phyloP scores from a whole-genome alignment of 2,888 invertebrate genomes.

The Pelosia muscerda region DNA sequence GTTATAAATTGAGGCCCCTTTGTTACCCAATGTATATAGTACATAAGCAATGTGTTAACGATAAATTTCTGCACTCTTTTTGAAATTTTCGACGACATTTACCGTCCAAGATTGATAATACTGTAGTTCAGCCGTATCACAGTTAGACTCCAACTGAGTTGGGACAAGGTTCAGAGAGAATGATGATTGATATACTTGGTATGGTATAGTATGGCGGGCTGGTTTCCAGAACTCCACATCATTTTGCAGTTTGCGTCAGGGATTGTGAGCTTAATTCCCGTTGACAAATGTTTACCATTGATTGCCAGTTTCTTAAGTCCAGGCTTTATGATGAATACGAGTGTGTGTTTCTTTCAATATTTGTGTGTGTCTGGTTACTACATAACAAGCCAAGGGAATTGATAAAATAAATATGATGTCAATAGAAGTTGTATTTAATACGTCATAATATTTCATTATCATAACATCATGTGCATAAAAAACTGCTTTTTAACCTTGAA shows the following conservation, averaged over 20 bases:
- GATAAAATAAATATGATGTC: not conserved
- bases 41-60: not conserved
- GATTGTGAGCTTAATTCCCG: not conserved
- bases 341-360: not conserved
- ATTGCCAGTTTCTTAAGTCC: too few relatives aligned
- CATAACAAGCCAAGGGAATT: not conserved
- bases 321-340: not conserved
- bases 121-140: too few relatives aligned
- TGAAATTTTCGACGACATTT: not conserved
- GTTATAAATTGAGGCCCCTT: not conserved
- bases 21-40: not conserved
- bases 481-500: not conserved
- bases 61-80: not conserved
- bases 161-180: too few relatives aligned
- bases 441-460: not conserved
- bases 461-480: not conserved
- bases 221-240: too few relatives aligned
- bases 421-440: not conserved
- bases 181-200: too few relatives aligned
- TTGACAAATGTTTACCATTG: too few relatives aligned
- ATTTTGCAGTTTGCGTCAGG: too few relatives aligned
- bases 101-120: too few relatives aligned
- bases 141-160: too few relatives aligned
- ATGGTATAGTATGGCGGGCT: too few relatives aligned
- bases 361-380: not conserved